Percentiles rank a stretch among this genome's conserved stretches.
These are phyloP conservation scores for Andrena praecox DNA, from an alignment of 2,888 invertebrate species.

Conservation along the genomic window DNA sequence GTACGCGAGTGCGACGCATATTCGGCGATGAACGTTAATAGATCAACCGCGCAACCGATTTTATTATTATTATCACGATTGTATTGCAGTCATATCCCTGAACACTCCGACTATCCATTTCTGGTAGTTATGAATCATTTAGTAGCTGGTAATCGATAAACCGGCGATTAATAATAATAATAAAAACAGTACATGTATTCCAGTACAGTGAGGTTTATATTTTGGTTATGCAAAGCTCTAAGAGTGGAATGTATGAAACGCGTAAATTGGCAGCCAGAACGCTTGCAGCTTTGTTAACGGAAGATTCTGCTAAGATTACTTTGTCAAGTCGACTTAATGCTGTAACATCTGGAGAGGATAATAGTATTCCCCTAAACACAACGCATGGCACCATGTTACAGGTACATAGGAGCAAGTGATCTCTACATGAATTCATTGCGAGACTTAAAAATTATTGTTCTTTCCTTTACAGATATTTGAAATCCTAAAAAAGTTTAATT, in stretches of 20 bases:
- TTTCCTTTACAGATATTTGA: constrained; percentile 81
- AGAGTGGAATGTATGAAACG: constrained; percentile 89
- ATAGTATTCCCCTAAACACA: constrained; percentile 85
- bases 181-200: constrained; percentile 64
- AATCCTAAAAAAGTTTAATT: constrained; percentile 79
- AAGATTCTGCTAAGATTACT: constrained; percentile 77
- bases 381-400: constrained; percentile 90
- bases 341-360: constrained; percentile 42
- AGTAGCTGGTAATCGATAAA: not conserved
- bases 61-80: constrained; percentile 92
- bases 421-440: not conserved
- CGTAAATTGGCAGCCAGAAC: constrained; percentile 91
- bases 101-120: constrained; percentile 87
- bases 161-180: not conserved
- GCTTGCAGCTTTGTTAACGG: constrained; percentile 87
- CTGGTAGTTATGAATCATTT: constrained; percentile 81
- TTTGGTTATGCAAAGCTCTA: constrained; percentile 87
- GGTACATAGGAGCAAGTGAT: constrained; percentile 82
- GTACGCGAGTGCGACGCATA: constrained; percentile 84
- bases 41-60: constrained; percentile 91
- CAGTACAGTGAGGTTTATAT: constrained; percentile 87
- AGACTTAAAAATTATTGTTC: not conserved
- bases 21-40: constrained; percentile 82
- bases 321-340: constrained; percentile 82
- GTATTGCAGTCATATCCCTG: constrained; percentile 89